Conservation (phyloP, 2,888 invertebrate species). For the Andrena marginata region DNA sequence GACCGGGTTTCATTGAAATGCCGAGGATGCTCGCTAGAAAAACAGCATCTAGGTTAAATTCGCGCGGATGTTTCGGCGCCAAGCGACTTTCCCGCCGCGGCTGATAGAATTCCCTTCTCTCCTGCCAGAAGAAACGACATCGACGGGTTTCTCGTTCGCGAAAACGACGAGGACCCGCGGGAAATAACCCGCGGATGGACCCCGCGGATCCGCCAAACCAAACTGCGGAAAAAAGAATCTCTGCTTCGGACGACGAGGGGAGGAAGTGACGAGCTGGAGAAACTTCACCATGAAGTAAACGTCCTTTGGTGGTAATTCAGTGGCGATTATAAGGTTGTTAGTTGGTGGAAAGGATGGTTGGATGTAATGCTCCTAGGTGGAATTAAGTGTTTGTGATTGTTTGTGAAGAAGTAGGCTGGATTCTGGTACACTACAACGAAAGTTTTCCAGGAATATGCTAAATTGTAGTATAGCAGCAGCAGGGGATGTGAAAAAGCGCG, state of each 20-base stretch:
- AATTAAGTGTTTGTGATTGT: too few species aligned
- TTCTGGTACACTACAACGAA: too few species aligned
- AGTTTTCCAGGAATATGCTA: too few species aligned
- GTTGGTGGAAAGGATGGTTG: not conserved
- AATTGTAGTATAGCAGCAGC: not conserved
- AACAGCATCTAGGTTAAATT: conserved; percentile 71
- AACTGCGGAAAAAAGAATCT: conserved; percentile 7
- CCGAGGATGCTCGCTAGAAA: conserved; percentile 53
- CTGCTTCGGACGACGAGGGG: too few species aligned
- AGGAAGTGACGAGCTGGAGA: not conserved
- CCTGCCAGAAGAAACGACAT: conserved; percentile 22
- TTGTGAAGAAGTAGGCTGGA: too few species aligned
- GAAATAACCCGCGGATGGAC: conserved; percentile 47
- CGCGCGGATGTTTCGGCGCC: conserved; percentile 53
- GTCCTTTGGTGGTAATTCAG: not conserved
- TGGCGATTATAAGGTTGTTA: not conserved
- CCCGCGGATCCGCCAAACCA: not conserved
- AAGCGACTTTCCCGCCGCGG: conserved; percentile 20
- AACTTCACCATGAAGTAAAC: not conserved
- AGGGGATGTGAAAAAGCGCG: not conserved
- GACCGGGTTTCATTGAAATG: conserved; percentile 68
- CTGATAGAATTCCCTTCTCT: conserved; percentile 55
- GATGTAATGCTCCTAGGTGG: too few species aligned
- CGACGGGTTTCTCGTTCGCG: conserved; percentile 27
- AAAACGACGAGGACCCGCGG: conserved; percentile 44